phyloP scores from a whole-genome alignment of 1,140 invertebrate genomes.

The Nephotettix cincticeps region DNA sequence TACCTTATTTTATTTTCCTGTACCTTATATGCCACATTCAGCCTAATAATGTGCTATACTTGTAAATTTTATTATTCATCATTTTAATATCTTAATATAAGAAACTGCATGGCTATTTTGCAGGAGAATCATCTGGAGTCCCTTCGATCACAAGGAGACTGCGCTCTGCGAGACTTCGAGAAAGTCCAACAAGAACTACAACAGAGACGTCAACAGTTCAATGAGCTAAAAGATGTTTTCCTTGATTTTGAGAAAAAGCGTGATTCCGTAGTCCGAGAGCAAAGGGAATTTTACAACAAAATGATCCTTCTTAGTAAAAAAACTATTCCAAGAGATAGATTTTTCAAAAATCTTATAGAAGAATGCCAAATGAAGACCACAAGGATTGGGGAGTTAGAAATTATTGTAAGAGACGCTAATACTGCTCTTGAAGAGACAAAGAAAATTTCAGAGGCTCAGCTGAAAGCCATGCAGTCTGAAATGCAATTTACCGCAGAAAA shows the following conservation, averaged over 20 bases:
- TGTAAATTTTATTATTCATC: too few relatives aligned
- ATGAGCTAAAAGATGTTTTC: conserved; percentile 8
- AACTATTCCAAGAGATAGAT: conserved; percentile 5
- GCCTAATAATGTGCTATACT: too few relatives aligned
- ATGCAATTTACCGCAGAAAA: background rate
- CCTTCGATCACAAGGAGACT: background rate
- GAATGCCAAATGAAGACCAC: background rate
- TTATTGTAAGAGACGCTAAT: background rate
- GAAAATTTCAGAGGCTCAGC: background rate
- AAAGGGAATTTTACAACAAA: conserved; percentile 10
- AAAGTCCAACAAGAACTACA: conserved; percentile 1
- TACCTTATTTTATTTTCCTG: too few relatives aligned
- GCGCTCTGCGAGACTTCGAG: conserved; percentile 1
- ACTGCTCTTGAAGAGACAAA: background rate
- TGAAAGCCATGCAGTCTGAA: conserved; percentile 3
- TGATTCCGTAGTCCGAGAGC: background rate
- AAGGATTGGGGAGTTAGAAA: background rate
- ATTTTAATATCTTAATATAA: too few relatives aligned
- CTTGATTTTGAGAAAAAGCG: conserved; percentile 12
- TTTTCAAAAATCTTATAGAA: conserved; percentile 11
- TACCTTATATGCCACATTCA: too few relatives aligned
- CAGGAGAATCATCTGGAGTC: background rate
- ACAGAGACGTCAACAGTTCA: background rate
- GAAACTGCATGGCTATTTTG: too few relatives aligned
- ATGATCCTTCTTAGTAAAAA: background rate